Evolutionary conservation across 2,888 invertebrate species (phyloP).

Genomic region (Crioceris asparagi): DNA sequence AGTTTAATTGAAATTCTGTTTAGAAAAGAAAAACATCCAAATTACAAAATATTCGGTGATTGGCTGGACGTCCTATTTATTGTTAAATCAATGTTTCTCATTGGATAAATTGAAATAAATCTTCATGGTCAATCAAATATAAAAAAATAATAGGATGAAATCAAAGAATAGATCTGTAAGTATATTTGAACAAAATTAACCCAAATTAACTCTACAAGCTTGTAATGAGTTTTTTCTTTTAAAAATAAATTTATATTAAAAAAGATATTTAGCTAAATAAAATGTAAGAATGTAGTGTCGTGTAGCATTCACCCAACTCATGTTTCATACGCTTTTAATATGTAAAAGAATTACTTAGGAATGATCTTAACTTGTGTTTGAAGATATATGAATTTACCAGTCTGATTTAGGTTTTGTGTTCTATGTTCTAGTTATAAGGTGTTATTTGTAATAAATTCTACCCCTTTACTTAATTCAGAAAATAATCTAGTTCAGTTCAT

Average conservation of each 20-base stretch:
- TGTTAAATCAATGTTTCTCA: no score
- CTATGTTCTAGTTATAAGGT: slow-evolving; percentile 7
- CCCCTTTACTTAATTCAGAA: slow-evolving; percentile 11
- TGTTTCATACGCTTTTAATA: slow-evolving; percentile 31
- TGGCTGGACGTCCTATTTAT: no score
- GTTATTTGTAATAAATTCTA: slow-evolving; percentile 9
- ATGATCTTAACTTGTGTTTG: no score
- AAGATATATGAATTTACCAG: no score
- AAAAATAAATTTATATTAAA: slow-evolving; percentile 25
- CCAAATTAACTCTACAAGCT: slow-evolving; percentile 31
- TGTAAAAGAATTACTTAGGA: slow-evolving; percentile 13
- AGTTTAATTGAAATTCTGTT: no score
- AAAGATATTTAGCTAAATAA: slow-evolving; percentile 17
- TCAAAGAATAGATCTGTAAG: not conserved
- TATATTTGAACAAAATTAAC: slow-evolving; percentile 19
- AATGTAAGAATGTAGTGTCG: slow-evolving; percentile 21
- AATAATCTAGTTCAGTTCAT: slow-evolving; percentile 12
- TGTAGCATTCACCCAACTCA: slow-evolving; percentile 30
- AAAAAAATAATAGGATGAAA: no score
- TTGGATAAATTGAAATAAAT: no score
- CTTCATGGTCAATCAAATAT: no score
- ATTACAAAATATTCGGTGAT: no score
- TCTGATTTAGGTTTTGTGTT: slow-evolving; percentile 6
- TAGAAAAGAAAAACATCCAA: no score
- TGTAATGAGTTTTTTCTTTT: slow-evolving; percentile 37